Base-by-base conservation (phyloP, 64 coral and sea anemone species). In the Acropora yongei region DNA sequence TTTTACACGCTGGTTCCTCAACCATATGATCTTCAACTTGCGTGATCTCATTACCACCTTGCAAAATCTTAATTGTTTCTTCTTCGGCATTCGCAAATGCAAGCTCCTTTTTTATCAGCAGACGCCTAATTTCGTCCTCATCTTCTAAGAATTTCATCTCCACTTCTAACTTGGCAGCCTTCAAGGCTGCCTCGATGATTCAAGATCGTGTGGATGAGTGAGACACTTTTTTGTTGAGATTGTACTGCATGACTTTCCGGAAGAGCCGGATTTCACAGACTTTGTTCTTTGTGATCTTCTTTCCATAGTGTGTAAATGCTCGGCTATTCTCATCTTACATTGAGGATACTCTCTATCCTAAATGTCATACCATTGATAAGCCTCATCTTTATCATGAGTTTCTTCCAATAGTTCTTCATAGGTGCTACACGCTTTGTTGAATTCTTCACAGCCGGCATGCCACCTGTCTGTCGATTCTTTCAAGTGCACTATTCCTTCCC, bases 321-420 rank as follows among this genome's bases (percentile, higher is more conserved):
- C 84, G 17, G 41, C 53, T 6, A 88, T 7, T n/a, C 74, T 93
- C 8, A 88, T 39, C 49, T 84, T 72, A 44, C 75, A 79, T n/a
- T 88, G 74, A 1, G 60, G 55, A 65, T 10, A 80, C 16, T 93
- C 90, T 43, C 80, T 46, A 20, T 93, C 58, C 1, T 40, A 49
- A 9, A 93, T 5, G 47, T 93, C 91, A 18, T 80, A 93, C 75
- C 60, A 80, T 8, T 42, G 49, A 88, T 88, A 93, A 6, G 45
- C 81, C 77, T 7, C 30, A 30, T 30, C 30, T 30, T 30, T 30
- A 30, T 30, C 30, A 30, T 30, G 30, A 30, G 30, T 30, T 30
- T 41, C 71, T 42, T 93, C 72, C 1, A 93, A 84, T n/a, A 78
- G 39, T 1, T 80, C 58, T 12, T 93, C 74, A 16, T 71, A 63